Percentiles rank a stretch among this genome's conserved stretches.
Conservation (phyloP, 2,888 invertebrate species). For the Lithophane socia region DNA sequence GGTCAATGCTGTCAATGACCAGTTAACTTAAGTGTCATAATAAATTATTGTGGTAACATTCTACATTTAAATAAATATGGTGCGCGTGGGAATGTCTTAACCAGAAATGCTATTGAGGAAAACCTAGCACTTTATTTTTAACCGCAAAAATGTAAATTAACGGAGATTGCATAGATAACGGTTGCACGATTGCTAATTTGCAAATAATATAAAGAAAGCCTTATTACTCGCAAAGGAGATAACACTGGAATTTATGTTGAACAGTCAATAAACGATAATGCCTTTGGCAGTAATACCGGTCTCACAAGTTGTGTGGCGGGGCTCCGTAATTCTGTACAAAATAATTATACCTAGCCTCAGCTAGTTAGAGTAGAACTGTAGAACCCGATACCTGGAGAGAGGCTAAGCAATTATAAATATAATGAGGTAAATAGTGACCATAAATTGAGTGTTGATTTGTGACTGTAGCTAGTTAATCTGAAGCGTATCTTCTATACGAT, state of each 20-base stretch:
- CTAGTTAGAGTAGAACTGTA: slow-evolving; percentile 15
- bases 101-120: not conserved
- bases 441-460: not conserved
- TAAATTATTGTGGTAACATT: slow-evolving; percentile 22
- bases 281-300: slow-evolving; percentile 34
- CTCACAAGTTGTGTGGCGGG: slow-evolving; percentile 6
- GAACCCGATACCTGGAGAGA: slow-evolving; percentile 17
- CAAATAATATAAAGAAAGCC: slow-evolving; percentile 7
- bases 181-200: not conserved
- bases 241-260: slow-evolving; percentile 18
- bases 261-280: slow-evolving; percentile 38
- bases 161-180: not conserved
- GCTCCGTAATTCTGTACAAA: slow-evolving; percentile 20
- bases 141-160: slow-evolving; percentile 16
- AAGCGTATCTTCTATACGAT: not conserved
- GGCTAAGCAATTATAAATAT: slow-evolving; percentile 1
- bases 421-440: not conserved
- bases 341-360: slow-evolving; percentile 11
- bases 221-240: slow-evolving; percentile 27
- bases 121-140: slow-evolving; percentile 2
- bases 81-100: slow-evolving; percentile 14
- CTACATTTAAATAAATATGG: slow-evolving; percentile 8
- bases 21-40: slow-evolving; percentile 8
- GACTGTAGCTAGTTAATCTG: not conserved
- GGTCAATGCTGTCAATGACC: slow-evolving; percentile 23